These are phyloP conservation scores for Volucella zonaria DNA, from an alignment of 2,888 invertebrate genomes.

Conservation along the genomic window DNA sequence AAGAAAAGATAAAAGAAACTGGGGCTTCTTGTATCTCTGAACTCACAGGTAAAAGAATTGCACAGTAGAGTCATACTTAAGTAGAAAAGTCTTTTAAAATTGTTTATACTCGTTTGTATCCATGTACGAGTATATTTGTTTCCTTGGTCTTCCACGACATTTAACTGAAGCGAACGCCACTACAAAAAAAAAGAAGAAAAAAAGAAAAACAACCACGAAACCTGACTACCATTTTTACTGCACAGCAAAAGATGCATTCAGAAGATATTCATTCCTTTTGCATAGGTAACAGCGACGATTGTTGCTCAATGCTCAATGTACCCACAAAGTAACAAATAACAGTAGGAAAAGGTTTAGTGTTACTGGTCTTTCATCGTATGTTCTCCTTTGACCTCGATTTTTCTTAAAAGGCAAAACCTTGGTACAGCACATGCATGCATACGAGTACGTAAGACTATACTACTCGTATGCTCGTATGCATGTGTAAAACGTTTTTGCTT, in stretches of 20 bases:
- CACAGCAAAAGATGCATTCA: constrained; percentile 48
- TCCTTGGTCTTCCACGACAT: constrained; percentile 42
- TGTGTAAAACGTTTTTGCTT: too few species aligned
- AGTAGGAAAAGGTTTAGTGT: constrained; percentile 31
- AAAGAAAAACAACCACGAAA: constrained; percentile 10
- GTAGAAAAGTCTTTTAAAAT: constrained; percentile 43
- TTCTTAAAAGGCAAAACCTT: constrained; percentile 20
- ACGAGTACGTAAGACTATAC: too few species aligned
- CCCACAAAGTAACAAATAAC: constrained; percentile 41
- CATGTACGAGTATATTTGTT: constrained; percentile 47
- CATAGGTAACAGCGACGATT: constrained; percentile 42
- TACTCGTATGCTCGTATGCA: too few species aligned
- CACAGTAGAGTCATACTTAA: constrained; percentile 30
- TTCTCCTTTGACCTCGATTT: constrained; percentile 63
- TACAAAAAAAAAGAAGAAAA: neutral
- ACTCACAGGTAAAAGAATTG: constrained; percentile 54
- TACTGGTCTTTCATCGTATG: neutral
- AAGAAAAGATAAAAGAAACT: constrained; percentile 1
- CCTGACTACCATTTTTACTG: constrained; percentile 24
- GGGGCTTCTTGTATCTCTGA: constrained; percentile 6
- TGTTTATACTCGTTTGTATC: constrained; percentile 48
- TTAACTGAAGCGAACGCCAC: constrained; percentile 27
- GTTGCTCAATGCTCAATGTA: constrained; percentile 54
- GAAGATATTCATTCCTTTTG: constrained; percentile 32
- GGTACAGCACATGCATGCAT: neutral